A percentile compares a stretch with the other conserved stretches of the same genome.
These are phyloP conservation scores for Lophotis ruficrista DNA, from an alignment of 2,113 vertebrate genomes.

Conservation along the genomic window DNA sequence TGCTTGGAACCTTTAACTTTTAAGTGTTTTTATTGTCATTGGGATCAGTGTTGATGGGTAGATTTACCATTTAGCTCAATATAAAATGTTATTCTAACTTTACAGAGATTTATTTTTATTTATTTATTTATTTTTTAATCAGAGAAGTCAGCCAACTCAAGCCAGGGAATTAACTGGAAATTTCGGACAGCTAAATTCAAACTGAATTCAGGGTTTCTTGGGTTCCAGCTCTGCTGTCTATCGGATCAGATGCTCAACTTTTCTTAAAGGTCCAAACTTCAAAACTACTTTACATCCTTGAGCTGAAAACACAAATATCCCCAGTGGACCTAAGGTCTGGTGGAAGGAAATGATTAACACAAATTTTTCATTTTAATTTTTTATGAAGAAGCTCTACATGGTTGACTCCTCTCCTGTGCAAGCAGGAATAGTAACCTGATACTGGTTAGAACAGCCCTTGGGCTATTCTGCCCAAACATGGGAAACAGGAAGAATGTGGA, in stretches of 20 bases:
- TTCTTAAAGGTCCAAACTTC: neutral
- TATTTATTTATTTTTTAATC: neutral
- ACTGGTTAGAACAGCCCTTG: neutral
- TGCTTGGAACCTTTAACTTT: neutral
- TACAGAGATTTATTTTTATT: neutral
- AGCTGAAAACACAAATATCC: neutral
- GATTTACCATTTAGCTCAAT: neutral
- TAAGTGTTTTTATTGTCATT: neutral
- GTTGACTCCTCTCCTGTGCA: neutral
- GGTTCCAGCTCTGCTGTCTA: neutral
- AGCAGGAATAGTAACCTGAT: neutral
- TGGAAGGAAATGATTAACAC: neutral
- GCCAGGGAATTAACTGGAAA: neutral
- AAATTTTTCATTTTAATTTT: neutral
- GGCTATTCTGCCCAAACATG: neutral
- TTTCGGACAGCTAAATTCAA: neutral
- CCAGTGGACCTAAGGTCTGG: neutral
- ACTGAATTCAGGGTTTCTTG: neutral
- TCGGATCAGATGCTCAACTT: neutral
- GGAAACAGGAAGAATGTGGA: neutral
- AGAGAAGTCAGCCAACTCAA: neutral
- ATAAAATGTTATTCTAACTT: neutral
- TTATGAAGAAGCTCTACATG: neutral
- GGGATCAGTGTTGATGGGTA: neutral
- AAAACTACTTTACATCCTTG: neutral